Evolutionary conservation across 2,888 invertebrate species (phyloP), one percentile per base, ranked within the genome.

Genomic region (Tryphoninae sp.): DNA sequence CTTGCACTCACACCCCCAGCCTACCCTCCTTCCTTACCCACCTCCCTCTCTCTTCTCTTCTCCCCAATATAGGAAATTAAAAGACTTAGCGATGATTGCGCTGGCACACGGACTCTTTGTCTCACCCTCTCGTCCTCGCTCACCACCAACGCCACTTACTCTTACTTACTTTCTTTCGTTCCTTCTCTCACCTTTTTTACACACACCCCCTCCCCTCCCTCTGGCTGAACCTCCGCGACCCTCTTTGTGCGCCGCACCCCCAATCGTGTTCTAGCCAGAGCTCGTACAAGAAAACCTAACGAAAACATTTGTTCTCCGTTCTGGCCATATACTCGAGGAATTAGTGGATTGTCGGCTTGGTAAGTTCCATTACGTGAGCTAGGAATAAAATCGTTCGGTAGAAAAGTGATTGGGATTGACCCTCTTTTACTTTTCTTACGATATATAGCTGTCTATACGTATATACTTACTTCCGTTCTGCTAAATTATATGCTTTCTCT

Each of bases 81-180:
- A 92, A 92, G 91, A 91, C 90, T 89, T 88, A 88, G 88, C 90
- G 91, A 91, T 91, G 91, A 92, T 91, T 91, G 91, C 89, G 84
- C 86, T 83, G 86, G 83, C 86, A 85, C 85, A 81, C 83, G 80
- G 83, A 83, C 53, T 51, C 58, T 59, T 19, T 61, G 67, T 76
- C 45, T 71, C 51, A 33, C 67, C 64, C 65, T 59, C 79, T 61
- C 77, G 45, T 68, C 58, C 74, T n/a, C 45, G 23, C 42, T 9
- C 53, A 74, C 73, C 33, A 33, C 33, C 33, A 33, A 33, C 33
- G 33, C 33, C 33, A 33, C 33, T 16, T 33, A 40, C 51, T 78
- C 61, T 11, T 42, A 69, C 69, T 80, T 69, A 62, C 45, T 55
- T 51, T 51, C 19, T 51, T 59, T 68, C 65, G 9, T 65, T 75